A percentile compares a stretch with the other conserved stretches of the same genome.
These are phyloP conservation scores for Proctacanthus coquilletti DNA, from an alignment of 1,140 invertebrate genomes.

Conservation along the genomic window DNA sequence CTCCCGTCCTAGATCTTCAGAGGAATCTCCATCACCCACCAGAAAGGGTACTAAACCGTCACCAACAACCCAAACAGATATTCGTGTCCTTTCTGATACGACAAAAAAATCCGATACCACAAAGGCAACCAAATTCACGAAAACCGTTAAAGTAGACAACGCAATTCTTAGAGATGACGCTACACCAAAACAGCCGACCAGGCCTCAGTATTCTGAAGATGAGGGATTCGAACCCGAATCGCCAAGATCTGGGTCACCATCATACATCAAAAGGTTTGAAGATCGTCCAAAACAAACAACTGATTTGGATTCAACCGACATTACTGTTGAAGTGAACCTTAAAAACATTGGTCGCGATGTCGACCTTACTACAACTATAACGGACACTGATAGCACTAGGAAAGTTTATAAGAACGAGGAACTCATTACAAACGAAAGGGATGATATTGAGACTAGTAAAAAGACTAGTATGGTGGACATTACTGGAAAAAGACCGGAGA, in stretches of 20 bases:
- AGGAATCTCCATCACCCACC: not conserved
- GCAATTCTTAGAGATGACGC: not conserved
- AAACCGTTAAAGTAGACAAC: not conserved
- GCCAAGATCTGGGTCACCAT: constrained; percentile 28
- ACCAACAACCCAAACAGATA: not conserved
- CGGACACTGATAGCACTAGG: not conserved
- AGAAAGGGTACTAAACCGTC: too few relatives aligned
- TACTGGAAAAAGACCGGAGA: too few relatives aligned
- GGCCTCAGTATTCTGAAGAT: not conserved
- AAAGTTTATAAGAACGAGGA: not conserved
- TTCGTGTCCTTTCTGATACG: too few relatives aligned
- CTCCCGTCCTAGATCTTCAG: too few relatives aligned
- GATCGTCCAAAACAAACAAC: constrained; percentile 24
- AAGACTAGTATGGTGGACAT: too few relatives aligned
- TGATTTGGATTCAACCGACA: too few relatives aligned
- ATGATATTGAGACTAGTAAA: not conserved
- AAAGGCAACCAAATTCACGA: not conserved
- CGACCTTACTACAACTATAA: not conserved
- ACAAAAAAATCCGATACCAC: not conserved
- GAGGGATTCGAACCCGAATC: constrained; percentile 18
- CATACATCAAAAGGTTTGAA: constrained; percentile 14
- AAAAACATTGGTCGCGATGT: not conserved
- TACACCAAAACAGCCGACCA: constrained; percentile 1
- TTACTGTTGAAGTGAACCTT: not conserved
- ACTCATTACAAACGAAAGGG: not conserved